These are phyloP conservation scores for Gracilinanus agilis DNA, from an alignment of 2,113 vertebrate species.

Conservation along the genomic window DNA sequence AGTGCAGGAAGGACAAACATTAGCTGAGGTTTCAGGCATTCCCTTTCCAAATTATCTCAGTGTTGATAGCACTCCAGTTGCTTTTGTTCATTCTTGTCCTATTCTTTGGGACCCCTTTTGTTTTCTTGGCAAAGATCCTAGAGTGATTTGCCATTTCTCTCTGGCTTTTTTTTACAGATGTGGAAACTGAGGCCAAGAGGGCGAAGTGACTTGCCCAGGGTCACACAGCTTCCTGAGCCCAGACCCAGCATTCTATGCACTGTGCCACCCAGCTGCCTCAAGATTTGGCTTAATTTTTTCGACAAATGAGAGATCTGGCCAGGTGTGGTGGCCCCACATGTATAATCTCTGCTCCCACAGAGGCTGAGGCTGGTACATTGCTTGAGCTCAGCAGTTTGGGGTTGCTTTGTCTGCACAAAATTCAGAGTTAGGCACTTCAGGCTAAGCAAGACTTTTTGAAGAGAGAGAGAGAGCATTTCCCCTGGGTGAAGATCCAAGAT, in stretches of 20 bases:
- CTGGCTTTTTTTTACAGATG: too few species aligned
- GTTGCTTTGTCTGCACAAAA: not conserved
- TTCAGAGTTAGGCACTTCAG: not conserved
- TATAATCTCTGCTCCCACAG: not conserved
- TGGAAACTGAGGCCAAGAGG: too few species aligned
- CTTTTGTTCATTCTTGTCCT: too few species aligned
- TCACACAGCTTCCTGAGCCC: too few species aligned
- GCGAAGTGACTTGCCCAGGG: too few species aligned
- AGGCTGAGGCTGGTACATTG: not conserved
- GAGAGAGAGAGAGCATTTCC: not conserved
- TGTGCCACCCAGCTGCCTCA: not conserved
- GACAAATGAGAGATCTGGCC: not conserved
- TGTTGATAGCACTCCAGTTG: not conserved
- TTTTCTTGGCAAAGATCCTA: too few species aligned
- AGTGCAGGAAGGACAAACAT: not conserved
- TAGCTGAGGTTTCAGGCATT: not conserved
- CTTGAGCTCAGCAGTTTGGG: not conserved
- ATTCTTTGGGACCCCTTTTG: too few species aligned
- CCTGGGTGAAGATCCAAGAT: not conserved
- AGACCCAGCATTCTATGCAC: not conserved
- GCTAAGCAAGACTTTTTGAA: not conserved
- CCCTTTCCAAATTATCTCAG: not conserved
- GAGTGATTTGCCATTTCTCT: too few species aligned
- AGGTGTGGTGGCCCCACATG: not conserved
- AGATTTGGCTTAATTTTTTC: not conserved